Conservation (phyloP, 2,888 invertebrate species). For the Volucella bombylans region DNA sequence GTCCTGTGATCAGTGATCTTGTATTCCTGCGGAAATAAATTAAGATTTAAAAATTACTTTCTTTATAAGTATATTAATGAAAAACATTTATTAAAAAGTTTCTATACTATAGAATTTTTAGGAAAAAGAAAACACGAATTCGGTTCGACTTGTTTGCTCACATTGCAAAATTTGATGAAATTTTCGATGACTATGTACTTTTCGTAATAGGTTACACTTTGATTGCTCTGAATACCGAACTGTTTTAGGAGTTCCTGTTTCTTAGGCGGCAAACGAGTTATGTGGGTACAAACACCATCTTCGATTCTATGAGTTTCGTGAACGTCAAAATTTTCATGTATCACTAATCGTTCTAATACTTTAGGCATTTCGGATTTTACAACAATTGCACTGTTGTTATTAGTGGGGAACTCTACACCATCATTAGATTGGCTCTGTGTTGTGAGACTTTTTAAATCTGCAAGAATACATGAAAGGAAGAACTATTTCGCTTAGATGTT, state of each 20-base stretch:
- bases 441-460: constrained; percentile 82
- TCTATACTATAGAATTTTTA: no score
- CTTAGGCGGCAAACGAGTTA: constrained; percentile 82
- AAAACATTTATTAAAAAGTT: no score
- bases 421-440: constrained; percentile 79
- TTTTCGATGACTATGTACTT: constrained; percentile 83
- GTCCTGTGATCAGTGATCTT: constrained; percentile 82
- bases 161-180: constrained; percentile 83
- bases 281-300: constrained; percentile 82
- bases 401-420: constrained; percentile 78
- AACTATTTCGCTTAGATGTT: constrained; percentile 45
- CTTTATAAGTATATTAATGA: no score
- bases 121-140: constrained; percentile 21
- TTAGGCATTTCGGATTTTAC: constrained; percentile 76
- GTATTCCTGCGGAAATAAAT: constrained; percentile 79
- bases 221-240: constrained; percentile 83
- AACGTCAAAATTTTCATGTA: constrained; percentile 82
- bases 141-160: constrained; percentile 78
- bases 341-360: constrained; percentile 80
- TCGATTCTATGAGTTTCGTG: constrained; percentile 82
- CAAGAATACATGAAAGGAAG: constrained; percentile 66
- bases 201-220: constrained; percentile 82
- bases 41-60: no score
- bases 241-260: constrained; percentile 82
- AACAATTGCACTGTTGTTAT: constrained; percentile 74